Evolutionary conservation across 2,113 vertebrate species (phyloP), one percentile per base, ranked within the genome.

Genomic region (Perccottus glenii): DNA sequence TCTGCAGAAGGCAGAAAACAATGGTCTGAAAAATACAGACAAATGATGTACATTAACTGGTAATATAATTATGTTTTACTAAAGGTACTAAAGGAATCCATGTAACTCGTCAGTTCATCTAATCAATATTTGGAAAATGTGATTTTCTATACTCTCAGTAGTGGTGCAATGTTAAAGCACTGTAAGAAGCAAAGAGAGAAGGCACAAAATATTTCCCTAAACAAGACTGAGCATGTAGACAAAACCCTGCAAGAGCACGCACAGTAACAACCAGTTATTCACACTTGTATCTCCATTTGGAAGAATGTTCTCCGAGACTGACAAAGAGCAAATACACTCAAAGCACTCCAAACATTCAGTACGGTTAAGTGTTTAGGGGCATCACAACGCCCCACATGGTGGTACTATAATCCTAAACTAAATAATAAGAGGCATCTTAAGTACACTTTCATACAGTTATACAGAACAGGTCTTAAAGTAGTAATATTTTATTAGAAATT

Each of bases 221-320:
- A 80, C 84, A 85, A 82, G 87, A 64, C 75, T 0, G 43, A 56
- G 79, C 87, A 67, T 33, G 83, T 16, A 57, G 50, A 44, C 55
- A 9, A 33, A 67, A 61, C 67, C 65, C 11, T 80, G 85, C 45
- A 68, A 58, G 16, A 83, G 76, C 86, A 73, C 16, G 84, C 16
- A 69, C 62, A 58, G 63, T 51, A 72, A 65, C 72, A 68, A 78
- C 47, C 57, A 51, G 61, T 73, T 71, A 68, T 71, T 69, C 77
- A 66, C 19, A 70, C 68, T 82, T 79, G 77, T 66, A 77, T 78
- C 67, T 47, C 43, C 70, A 47, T 69, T 71, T 66, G 6, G 48
- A 67, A 43, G 33, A 77, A 71, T 65, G 62, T 60, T 70, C 27
- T 11, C 50, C 27, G 19, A 44, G 35, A 64, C 38, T 5, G 70